A percentile compares a stretch with the other conserved stretches of the same genome.
Evolutionary conservation across 2,113 vertebrate genomes (phyloP).

Genomic region (Mystacornis crossleyi): DNA sequence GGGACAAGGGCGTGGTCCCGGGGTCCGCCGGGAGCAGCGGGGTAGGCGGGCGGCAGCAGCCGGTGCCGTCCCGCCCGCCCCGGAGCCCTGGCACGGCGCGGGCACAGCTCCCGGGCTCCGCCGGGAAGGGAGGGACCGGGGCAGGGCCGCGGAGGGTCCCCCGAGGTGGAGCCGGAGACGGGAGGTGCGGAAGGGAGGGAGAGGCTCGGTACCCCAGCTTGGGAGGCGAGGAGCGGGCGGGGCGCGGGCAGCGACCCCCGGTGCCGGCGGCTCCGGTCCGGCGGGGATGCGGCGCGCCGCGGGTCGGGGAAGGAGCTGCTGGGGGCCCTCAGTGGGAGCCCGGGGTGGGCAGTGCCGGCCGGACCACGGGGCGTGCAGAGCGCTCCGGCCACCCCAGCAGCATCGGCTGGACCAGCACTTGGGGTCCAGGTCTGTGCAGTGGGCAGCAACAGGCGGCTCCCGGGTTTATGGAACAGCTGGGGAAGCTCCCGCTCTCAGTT

Average conservation of each 20-base stretch:
- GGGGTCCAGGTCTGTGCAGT: rapidly evolving
- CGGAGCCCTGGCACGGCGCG: no score
- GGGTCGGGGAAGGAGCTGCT: not conserved
- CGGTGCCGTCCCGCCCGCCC: no score
- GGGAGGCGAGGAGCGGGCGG: not conserved
- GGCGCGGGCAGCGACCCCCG: not conserved
- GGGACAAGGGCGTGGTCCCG: no score
- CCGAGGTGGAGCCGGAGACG: not conserved
- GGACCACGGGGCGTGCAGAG: rapidly evolving
- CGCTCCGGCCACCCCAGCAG: not conserved
- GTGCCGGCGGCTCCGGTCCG: not conserved
- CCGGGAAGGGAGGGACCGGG: no score
- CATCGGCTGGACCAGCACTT: rapidly evolving
- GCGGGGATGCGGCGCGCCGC: not conserved
- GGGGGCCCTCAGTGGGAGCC: not conserved
- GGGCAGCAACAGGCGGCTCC: not conserved
- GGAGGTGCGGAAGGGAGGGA: not conserved
- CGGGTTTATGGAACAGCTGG: rapidly evolving
- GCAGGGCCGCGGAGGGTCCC: no score
- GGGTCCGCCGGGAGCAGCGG: no score
- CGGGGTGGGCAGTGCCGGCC: not conserved
- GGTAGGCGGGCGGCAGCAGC: no score
- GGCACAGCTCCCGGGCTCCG: no score
- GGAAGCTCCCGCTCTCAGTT: not conserved
- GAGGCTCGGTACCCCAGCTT: no score